A percentile compares a stretch with the other conserved stretches of the same genome.
Conservation (phyloP, 2,888 invertebrate species). For the Philereme vetulata region DNA sequence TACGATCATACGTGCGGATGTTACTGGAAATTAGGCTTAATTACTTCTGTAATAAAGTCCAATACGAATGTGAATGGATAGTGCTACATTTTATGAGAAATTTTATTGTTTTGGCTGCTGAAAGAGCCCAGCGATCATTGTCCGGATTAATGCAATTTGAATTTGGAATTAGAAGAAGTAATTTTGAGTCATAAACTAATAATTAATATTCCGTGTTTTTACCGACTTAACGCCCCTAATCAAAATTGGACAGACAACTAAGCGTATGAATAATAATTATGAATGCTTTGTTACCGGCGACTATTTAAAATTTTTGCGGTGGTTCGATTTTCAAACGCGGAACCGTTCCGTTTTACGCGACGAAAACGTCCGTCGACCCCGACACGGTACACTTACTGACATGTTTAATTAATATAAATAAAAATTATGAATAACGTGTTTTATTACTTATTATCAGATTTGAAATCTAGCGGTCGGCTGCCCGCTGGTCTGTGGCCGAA, state of each 20-base stretch:
- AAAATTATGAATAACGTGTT: slow-evolving; percentile 67
- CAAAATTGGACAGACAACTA: not conserved
- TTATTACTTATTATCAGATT: slow-evolving; percentile 65
- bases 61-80: slow-evolving; percentile 38
- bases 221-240: not conserved
- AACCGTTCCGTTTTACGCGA: slow-evolving; percentile 40
- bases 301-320: not conserved
- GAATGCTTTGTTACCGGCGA: no score
- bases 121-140: slow-evolving; percentile 66
- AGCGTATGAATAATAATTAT: no score
- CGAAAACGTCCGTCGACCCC: slow-evolving; percentile 67
- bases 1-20: slow-evolving; percentile 40
- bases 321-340: slow-evolving; percentile 12
- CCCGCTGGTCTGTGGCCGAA: slow-evolving; percentile 46
- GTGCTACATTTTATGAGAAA: slow-evolving; percentile 66
- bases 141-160: slow-evolving; percentile 76
- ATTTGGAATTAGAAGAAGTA: slow-evolving; percentile 64
- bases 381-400: slow-evolving; percentile 73
- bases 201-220: slow-evolving; percentile 1
- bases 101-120: slow-evolving; percentile 75
- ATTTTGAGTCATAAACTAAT: slow-evolving; percentile 65
- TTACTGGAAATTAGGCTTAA: slow-evolving; percentile 47
- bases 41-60: slow-evolving; percentile 41
- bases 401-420: slow-evolving; percentile 77
- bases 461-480: slow-evolving; percentile 53